Conservation (phyloP, 2,888 invertebrate species). For the Platycheirus rosarum region DNA sequence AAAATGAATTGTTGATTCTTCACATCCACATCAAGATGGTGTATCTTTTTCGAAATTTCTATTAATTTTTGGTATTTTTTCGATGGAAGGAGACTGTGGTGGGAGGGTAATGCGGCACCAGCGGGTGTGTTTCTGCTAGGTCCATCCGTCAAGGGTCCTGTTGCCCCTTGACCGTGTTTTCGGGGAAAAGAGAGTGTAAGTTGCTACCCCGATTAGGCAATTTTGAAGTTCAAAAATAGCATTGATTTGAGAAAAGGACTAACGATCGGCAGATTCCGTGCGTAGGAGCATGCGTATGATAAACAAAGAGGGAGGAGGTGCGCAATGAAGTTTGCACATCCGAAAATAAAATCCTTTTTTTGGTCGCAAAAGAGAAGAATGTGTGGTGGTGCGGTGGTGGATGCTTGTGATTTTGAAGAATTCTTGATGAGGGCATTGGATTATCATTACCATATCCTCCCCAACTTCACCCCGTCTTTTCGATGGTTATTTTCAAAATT, state of each 20-base stretch:
- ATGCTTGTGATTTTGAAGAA: slow-evolving; percentile 8
- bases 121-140: slow-evolving; percentile 26
- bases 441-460: slow-evolving; percentile 15
- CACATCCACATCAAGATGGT: slow-evolving; percentile 54
- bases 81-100: neutral
- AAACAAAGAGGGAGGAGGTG: slow-evolving; percentile 15
- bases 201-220: slow-evolving; percentile 16
- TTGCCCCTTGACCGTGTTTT: neutral
- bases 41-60: slow-evolving; percentile 36
- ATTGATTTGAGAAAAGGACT: slow-evolving; percentile 56
- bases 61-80: slow-evolving; percentile 25
- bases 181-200: neutral
- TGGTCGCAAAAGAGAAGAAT: slow-evolving; percentile 24
- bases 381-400: slow-evolving; percentile 7
- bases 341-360: slow-evolving; percentile 72
- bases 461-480: neutral
- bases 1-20: slow-evolving; percentile 58
- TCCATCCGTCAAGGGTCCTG: neutral
- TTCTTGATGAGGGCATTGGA: slow-evolving; percentile 56
- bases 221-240: slow-evolving; percentile 49
- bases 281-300: slow-evolving; percentile 57
- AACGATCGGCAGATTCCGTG: slow-evolving; percentile 31
- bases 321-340: slow-evolving; percentile 43
- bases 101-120: too few relatives aligned
- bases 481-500: neutral